Conservation (phyloP, 2,797 vertebrate species). For the Parauchenoglanis punctatus region DNA sequence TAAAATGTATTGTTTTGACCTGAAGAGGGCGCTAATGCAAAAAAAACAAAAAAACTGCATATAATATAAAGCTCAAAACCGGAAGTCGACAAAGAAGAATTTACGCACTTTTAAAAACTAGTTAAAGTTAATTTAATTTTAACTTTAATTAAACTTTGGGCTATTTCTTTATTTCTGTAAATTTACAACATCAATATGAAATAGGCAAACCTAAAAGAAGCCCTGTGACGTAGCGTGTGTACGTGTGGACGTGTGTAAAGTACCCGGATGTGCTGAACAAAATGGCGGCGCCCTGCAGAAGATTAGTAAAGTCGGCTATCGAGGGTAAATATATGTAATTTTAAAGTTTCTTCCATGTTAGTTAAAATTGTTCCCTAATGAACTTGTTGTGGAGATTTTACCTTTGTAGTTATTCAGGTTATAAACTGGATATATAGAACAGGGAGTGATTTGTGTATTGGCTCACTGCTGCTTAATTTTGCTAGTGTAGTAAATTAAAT, state of each 20-base stretch:
- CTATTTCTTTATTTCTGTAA: too few species aligned
- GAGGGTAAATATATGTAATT: slow-evolving; percentile 63
- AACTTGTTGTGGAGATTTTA: not conserved
- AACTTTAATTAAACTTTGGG: too few species aligned
- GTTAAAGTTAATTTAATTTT: too few species aligned
- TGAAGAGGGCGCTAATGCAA: not conserved
- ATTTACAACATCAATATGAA: not conserved
- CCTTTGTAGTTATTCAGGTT: not conserved
- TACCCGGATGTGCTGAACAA: slow-evolving; percentile 25
- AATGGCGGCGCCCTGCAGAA: slow-evolving; percentile 71
- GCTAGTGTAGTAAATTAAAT: not conserved
- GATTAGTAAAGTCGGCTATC: slow-evolving; percentile 43
- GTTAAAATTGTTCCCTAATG: not conserved
- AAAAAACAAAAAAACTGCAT: not conserved
- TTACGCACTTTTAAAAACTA: not conserved
- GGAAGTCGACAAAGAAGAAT: not conserved
- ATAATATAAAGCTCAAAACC: not conserved
- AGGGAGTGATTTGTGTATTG: not conserved
- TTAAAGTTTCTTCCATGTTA: not conserved
- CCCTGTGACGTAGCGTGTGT: not conserved
- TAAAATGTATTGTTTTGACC: not conserved
- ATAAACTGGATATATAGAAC: not conserved
- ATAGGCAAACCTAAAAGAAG: not conserved
- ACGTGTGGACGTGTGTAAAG: not conserved
- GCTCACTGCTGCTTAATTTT: not conserved